Evolutionary conservation across 2,888 invertebrate genomes (phyloP).

Genomic region (Odontothrips loti): DNA sequence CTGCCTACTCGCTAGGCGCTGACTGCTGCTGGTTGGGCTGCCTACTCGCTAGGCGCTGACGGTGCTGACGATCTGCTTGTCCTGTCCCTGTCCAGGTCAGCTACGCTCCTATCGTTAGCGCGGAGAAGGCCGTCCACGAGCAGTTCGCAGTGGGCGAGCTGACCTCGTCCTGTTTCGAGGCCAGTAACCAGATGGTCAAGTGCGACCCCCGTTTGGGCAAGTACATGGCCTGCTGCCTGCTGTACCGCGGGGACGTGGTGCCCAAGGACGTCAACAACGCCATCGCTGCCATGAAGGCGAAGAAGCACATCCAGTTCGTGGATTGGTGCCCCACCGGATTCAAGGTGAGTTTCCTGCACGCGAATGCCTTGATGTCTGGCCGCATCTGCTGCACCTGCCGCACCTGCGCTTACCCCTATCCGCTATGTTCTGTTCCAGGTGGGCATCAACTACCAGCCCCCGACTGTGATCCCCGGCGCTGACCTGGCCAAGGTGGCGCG

Average conservation of each 20-base stretch:
- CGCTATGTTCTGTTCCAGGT: no score
- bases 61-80: neutral
- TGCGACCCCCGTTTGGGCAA: slow-evolving; percentile 40
- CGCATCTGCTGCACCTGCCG: no score
- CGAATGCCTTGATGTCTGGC: no score
- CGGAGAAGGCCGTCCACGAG: slow-evolving; percentile 52
- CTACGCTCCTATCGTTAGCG: slow-evolving; percentile 50
- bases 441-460: neutral
- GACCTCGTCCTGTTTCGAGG: slow-evolving; percentile 54
- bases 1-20: no score
- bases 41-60: no score
- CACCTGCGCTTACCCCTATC: no score
- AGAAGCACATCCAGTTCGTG: slow-evolving; percentile 49
- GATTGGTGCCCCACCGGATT: slow-evolving; percentile 55
- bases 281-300: slow-evolving; percentile 39
- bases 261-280: slow-evolving; percentile 46
- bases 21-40: no score
- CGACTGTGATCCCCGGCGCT: slow-evolving; percentile 60
- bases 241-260: slow-evolving; percentile 43
- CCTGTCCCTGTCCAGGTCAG: slow-evolving; percentile 39
- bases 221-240: slow-evolving; percentile 46
- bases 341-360: slow-evolving; percentile 53
- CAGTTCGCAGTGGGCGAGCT: slow-evolving; percentile 50
- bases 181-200: slow-evolving; percentile 50
- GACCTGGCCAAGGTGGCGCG: slow-evolving; percentile 69